phyloP scores from a whole-genome alignment of 2,113 vertebrate genomes.

The Prolemur simus region DNA sequence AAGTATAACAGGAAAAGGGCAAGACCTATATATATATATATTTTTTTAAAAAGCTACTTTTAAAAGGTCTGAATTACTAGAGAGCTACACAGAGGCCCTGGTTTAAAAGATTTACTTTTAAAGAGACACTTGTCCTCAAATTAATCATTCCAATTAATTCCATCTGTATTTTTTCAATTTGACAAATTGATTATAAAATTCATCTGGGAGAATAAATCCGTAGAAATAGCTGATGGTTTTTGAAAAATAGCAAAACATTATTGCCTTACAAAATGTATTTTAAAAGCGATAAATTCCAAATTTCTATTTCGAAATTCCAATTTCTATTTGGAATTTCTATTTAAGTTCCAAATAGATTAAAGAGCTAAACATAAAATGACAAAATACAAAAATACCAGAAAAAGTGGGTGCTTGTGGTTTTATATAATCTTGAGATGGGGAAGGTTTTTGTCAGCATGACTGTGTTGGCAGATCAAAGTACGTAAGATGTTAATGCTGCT shows the following conservation, averaged over 20 bases:
- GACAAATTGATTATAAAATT: background rate
- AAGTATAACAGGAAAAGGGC: background rate
- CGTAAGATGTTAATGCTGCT: background rate
- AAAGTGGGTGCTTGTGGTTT: background rate
- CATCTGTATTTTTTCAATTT: background rate
- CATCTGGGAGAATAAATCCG: background rate
- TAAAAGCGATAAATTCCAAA: background rate
- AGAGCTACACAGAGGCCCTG: background rate
- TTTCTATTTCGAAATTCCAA: too few species aligned
- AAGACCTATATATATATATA: background rate
- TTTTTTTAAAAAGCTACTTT: background rate
- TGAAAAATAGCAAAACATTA: background rate
- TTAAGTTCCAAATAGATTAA: background rate
- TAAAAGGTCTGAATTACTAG: background rate
- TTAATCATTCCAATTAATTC: background rate
- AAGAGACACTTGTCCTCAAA: background rate
- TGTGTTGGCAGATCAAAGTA: background rate
- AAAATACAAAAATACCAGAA: background rate
- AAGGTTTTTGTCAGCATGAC: background rate
- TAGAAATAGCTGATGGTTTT: background rate
- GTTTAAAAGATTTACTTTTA: background rate
- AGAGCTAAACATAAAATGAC: background rate
- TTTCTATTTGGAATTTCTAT: too few species aligned
- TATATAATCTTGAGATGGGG: background rate
- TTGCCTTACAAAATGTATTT: background rate